Evolutionary conservation across 2,113 vertebrate genomes (phyloP).

Genomic region (Orcinus orca): DNA sequence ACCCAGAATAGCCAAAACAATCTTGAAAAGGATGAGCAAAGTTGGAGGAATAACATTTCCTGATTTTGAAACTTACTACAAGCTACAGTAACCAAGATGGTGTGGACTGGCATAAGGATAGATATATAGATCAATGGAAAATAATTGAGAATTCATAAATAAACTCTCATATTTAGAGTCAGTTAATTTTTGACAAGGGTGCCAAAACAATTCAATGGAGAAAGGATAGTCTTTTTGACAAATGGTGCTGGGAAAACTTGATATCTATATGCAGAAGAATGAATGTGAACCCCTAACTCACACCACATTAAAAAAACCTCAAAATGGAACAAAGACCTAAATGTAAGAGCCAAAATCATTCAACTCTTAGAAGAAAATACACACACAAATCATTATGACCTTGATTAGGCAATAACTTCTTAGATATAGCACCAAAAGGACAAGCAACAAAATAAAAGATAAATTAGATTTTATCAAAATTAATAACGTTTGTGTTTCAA

Average conservation of each 20-base stretch:
- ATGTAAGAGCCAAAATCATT: not conserved
- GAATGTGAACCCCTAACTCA: not conserved
- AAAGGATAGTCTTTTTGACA: not conserved
- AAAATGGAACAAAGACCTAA: not conserved
- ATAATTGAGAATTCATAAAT: not conserved
- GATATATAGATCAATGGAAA: not conserved
- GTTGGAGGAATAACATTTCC: not conserved
- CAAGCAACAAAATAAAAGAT: not conserved
- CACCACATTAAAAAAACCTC: not conserved
- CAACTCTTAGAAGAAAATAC: not conserved
- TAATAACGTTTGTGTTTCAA: not conserved
- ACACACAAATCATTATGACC: not conserved
- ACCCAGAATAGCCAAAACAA: not conserved
- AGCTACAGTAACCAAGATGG: not conserved
- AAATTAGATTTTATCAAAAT: not conserved
- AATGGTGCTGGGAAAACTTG: not conserved
- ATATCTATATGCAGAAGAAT: not conserved
- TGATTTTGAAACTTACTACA: not conserved
- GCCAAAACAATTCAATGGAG: not conserved
- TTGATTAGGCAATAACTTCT: not conserved
- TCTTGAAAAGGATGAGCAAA: not conserved
- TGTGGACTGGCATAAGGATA: not conserved
- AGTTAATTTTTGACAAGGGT: not conserved
- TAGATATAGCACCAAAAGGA: not conserved
- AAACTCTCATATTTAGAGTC: not conserved